phyloP scores from a whole-genome alignment of 2,888 invertebrate species.

The Conchocele bisecta region DNA sequence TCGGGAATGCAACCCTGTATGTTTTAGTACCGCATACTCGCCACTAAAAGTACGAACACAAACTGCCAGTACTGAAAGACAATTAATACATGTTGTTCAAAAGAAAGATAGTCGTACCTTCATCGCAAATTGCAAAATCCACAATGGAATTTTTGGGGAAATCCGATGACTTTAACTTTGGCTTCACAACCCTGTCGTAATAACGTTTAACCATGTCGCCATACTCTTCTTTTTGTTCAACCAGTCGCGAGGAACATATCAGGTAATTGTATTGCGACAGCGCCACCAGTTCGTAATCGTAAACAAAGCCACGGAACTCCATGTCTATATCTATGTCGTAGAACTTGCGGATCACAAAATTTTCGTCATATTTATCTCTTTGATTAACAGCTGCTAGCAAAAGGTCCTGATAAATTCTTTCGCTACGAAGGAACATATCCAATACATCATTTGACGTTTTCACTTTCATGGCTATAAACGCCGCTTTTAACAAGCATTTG shows the following conservation, averaged over 20 bases:
- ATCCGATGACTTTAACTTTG: constrained; percentile 50
- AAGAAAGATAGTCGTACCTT: constrained; percentile 59
- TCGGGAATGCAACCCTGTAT: too few species aligned
- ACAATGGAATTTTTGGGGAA: constrained; percentile 68
- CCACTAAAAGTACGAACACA: too few species aligned
- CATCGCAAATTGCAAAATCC: constrained; percentile 73
- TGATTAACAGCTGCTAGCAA: constrained; percentile 69
- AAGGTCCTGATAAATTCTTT: constrained; percentile 74
- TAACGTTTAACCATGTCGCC: constrained; percentile 54
- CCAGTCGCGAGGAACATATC: constrained; percentile 66
- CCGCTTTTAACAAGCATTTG: constrained; percentile 69
- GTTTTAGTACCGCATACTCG: too few species aligned
- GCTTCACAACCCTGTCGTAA: constrained; percentile 56
- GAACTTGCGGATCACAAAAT: constrained; percentile 73
- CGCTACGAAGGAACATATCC: constrained; percentile 73
- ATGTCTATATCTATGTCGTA: constrained; percentile 74
- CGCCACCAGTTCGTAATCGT: constrained; percentile 60
- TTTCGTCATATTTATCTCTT: constrained; percentile 66
- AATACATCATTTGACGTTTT: constrained; percentile 65
- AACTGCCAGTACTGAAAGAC: too few species aligned
- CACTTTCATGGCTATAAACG: constrained; percentile 67
- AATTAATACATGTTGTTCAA: too few species aligned
- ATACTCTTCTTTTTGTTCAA: constrained; percentile 51
- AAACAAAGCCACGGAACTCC: constrained; percentile 77
- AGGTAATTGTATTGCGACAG: constrained; percentile 76